These are phyloP conservation scores for Diaperis boleti DNA, from an alignment of 2,888 invertebrate genomes.

Conservation along the genomic window DNA sequence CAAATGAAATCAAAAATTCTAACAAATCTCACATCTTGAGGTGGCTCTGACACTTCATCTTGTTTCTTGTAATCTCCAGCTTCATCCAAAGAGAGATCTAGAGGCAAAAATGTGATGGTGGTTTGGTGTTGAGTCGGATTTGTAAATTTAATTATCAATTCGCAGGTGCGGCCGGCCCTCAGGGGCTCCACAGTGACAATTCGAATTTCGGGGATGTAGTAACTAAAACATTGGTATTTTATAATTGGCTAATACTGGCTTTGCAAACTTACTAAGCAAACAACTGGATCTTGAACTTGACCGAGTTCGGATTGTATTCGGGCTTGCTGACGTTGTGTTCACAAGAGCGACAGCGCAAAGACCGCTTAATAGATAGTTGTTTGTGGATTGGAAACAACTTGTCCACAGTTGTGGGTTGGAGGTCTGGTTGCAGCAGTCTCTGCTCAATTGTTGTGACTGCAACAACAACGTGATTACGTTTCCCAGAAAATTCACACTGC, in stretches of 20 bases:
- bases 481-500: constrained; percentile 1
- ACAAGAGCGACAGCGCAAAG: constrained; percentile 91
- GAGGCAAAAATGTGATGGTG: constrained; percentile 74
- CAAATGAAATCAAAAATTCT: constrained; percentile 40
- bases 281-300: constrained; percentile 97
- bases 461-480: constrained; percentile 14
- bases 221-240: constrained; percentile 68
- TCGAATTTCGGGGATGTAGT: constrained; percentile 93
- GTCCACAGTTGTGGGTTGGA: constrained; percentile 80
- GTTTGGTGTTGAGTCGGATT: constrained; percentile 94
- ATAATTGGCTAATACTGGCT: too few relatives aligned
- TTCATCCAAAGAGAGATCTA: constrained; percentile 43
- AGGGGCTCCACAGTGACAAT: constrained; percentile 84
- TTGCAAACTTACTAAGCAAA: constrained; percentile 83
- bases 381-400: constrained; percentile 88
- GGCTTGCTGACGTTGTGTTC: constrained; percentile 98
- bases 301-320: constrained; percentile 94
- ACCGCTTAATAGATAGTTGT: constrained; percentile 89
- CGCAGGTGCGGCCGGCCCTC: constrained; percentile 74
- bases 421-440: constrained; percentile 85
- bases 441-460: constrained; percentile 88
- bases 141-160: constrained; percentile 84
- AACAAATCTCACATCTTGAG: constrained; percentile 51
- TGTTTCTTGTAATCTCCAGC: not conserved
- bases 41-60: constrained; percentile 38